These are phyloP conservation scores for Glaucopsyche alexis DNA, from an alignment of 2,888 invertebrate species.

Conservation along the genomic window DNA sequence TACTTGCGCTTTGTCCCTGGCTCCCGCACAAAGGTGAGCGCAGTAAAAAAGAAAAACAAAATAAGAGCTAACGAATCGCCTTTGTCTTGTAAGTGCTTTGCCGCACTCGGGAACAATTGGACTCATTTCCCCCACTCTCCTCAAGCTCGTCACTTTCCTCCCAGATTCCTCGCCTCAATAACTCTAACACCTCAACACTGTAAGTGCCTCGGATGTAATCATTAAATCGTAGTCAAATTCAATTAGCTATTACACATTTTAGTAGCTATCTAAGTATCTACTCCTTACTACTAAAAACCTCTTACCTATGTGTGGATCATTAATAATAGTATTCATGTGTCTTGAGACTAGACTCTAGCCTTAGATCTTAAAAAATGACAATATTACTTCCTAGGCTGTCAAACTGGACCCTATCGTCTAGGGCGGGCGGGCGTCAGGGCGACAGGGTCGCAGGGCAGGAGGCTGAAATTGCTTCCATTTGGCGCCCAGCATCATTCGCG, in stretches of 20 bases:
- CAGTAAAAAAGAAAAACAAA: not conserved
- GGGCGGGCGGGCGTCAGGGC: not conserved
- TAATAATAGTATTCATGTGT: not conserved
- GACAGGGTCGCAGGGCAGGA: not conserved
- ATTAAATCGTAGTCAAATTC: not conserved
- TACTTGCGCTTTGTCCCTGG: not conserved
- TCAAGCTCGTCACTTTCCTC: not conserved
- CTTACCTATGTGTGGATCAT: not conserved
- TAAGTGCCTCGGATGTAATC: not conserved
- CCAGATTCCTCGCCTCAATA: not conserved
- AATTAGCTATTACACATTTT: not conserved
- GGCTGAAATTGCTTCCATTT: not conserved
- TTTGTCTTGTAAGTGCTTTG: not conserved
- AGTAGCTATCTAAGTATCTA: not conserved
- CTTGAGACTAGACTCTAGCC: not conserved
- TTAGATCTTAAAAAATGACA: not conserved
- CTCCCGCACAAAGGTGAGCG: slow-evolving; percentile 5
- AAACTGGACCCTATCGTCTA: not conserved
- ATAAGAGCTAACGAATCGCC: slow-evolving; percentile 6
- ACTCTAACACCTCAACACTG: not conserved
- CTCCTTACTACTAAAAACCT: too few species aligned
- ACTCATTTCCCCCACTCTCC: not conserved
- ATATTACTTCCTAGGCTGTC: not conserved
- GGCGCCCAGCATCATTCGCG: slow-evolving; percentile 2
- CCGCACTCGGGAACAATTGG: slow-evolving; percentile 14